A percentile compares a stretch with the other conserved stretches of the same genome.
Evolutionary conservation across 30 jellyfish, hydroid and myxozoan species (phyloP).

Genomic region (Aurelia aurita): DNA sequence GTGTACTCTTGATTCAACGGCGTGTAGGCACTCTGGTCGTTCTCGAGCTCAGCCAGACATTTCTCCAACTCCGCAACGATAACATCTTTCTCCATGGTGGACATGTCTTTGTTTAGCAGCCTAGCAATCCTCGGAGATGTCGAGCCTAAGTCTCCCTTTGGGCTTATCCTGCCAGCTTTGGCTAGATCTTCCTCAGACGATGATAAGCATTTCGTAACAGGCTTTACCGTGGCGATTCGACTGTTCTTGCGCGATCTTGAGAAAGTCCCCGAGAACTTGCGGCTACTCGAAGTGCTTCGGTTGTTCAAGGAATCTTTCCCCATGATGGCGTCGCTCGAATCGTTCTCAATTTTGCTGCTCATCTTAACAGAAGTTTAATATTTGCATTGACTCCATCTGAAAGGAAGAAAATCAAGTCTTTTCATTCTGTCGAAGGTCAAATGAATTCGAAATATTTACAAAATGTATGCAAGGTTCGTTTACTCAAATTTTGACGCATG

Average conservation of each 20-base stretch:
- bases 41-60: constrained; percentile 88
- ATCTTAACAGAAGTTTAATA: constrained; percentile 24
- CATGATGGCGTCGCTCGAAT: constrained; percentile 16
- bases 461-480: neutral
- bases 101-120: constrained; percentile 62
- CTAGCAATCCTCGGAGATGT: constrained; percentile 72
- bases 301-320: constrained; percentile 8
- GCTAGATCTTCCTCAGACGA: constrained; percentile 83
- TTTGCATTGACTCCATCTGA: constrained; percentile 47
- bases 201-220: constrained; percentile 84
- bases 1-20: constrained; percentile 76
- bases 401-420: constrained; percentile 16
- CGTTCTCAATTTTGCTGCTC: constrained; percentile 43
- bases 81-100: constrained; percentile 62
- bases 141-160: constrained; percentile 18
- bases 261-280: constrained; percentile 54
- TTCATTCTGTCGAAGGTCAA: neutral
- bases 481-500: neutral
- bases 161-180: constrained; percentile 32
- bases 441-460: neutral
- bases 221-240: constrained; percentile 94
- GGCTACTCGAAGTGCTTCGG: constrained; percentile 20
- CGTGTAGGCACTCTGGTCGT: constrained; percentile 59
- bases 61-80: constrained; percentile 87
- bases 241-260: constrained; percentile 66